Conservation (phyloP, 2,797 vertebrate genomes). For the Synaphobranchus kaupii region DNA sequence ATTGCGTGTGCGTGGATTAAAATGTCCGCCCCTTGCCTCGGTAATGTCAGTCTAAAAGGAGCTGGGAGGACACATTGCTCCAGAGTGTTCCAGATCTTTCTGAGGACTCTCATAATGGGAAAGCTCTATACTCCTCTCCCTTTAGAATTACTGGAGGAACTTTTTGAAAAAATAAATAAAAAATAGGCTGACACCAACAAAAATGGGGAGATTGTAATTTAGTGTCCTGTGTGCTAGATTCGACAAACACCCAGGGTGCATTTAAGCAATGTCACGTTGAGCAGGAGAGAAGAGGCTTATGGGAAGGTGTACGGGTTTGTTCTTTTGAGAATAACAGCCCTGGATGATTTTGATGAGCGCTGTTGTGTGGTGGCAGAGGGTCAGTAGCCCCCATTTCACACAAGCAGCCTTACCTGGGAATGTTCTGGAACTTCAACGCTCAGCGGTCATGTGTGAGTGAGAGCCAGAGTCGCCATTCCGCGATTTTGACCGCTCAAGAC, state of each 20-base stretch:
- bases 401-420: not conserved
- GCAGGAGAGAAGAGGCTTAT: not conserved
- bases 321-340: not conserved
- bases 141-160: not conserved
- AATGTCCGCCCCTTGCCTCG: not conserved
- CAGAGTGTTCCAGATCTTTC: not conserved
- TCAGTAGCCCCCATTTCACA: not conserved
- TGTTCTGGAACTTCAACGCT: not conserved
- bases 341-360: not conserved
- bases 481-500: not conserved
- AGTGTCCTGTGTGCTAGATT: not conserved
- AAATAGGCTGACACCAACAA: not conserved
- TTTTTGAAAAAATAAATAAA: not conserved
- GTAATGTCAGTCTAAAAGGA: not conserved
- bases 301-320: not conserved
- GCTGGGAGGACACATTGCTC: not conserved
- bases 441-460: not conserved
- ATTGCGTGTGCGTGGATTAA: not conserved
- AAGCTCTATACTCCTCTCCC: not conserved
- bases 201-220: not conserved
- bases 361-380: not conserved
- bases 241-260: not conserved
- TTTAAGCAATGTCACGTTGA: not conserved
- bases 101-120: not conserved
- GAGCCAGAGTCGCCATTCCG: not conserved